Percentiles rank a stretch among this genome's conserved stretches.
These are phyloP conservation scores for Acanthis flammea DNA, from an alignment of 2,797 vertebrate species.

Conservation along the genomic window DNA sequence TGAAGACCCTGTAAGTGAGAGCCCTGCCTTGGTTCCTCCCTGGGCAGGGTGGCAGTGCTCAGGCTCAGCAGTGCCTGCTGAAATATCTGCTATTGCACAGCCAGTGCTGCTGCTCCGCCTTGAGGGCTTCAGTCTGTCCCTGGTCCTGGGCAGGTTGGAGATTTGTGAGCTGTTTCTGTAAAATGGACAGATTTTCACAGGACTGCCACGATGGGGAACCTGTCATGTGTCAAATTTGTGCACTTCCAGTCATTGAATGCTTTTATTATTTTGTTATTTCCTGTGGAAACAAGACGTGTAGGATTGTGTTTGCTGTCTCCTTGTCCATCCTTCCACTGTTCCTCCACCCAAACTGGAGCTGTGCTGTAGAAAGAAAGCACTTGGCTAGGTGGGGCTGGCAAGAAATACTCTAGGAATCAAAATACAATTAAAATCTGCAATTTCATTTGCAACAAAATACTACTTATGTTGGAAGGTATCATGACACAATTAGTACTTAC, in stretches of 20 bases:
- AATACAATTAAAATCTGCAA: background rate
- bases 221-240: background rate
- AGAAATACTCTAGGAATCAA: background rate
- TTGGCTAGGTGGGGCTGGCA: background rate
- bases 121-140: background rate
- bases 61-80: background rate
- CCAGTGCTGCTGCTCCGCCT: background rate
- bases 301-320: background rate
- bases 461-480: background rate
- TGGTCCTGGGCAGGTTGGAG: background rate
- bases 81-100: background rate
- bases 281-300: background rate
- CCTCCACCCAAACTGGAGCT: background rate
- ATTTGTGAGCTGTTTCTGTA: background rate
- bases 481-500: background rate
- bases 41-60: background rate
- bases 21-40: background rate
- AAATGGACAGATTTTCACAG: background rate
- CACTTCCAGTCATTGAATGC: background rate
- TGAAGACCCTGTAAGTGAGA: conserved; percentile 90
- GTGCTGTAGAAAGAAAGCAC: background rate
- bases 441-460: background rate
- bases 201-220: background rate
- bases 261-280: background rate
- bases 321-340: background rate